A percentile compares a stretch with the other conserved stretches of the same genome.
Evolutionary conservation across 2,888 invertebrate species (phyloP).

Genomic region (Tetanocera ferruginea): DNA sequence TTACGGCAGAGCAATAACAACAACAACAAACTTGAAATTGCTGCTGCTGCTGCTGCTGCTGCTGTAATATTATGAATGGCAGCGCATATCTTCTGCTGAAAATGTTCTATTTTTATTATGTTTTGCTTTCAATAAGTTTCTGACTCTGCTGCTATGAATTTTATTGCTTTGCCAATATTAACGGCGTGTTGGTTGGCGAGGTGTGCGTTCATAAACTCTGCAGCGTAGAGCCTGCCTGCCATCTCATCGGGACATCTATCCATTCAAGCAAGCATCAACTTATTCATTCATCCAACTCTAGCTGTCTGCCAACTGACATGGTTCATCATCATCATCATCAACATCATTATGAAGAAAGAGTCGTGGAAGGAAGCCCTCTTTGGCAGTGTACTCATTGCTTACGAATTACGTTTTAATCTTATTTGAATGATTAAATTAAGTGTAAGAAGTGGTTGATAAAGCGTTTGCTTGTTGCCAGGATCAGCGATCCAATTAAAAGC

Average conservation of each 20-base stretch:
- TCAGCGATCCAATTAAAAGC: constrained; percentile 1
- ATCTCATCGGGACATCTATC: neutral
- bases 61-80: constrained; percentile 9
- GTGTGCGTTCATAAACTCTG: neutral
- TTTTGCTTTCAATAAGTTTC: no score
- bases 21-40: neutral
- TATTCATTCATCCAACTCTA: neutral
- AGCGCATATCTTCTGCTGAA: no score
- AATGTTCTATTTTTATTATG: no score
- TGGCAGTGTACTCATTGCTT: neutral
- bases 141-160: no score
- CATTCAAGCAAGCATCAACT: neutral
- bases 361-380: neutral
- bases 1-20: neutral
- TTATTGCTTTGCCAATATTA: no score
- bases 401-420: constrained; percentile 12
- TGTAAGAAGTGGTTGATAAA: constrained; percentile 10
- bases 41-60: neutral
- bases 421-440: constrained; percentile 19
- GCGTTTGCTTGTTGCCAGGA: neutral
- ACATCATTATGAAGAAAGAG: no score
- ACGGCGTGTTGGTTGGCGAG: no score
- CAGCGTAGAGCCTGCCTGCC: neutral
- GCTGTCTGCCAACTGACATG: neutral
- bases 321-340: neutral